A percentile compares a stretch with the other conserved stretches of the same genome.
These are phyloP conservation scores for Oscheius onirici DNA, from an alignment of 2,888 invertebrate species.

Conservation along the genomic window DNA sequence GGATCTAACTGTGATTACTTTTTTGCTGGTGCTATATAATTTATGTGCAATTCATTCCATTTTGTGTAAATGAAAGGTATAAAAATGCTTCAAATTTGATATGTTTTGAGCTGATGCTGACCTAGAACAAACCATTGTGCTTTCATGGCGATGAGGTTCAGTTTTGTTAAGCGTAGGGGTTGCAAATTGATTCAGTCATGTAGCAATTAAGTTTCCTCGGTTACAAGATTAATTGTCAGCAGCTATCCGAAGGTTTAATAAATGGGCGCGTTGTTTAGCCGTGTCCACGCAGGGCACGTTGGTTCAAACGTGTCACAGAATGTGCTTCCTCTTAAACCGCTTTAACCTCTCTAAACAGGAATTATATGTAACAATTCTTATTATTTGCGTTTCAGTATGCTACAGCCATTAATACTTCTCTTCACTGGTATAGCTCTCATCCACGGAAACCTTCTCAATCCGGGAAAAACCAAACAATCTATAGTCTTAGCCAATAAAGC, in stretches of 20 bases:
- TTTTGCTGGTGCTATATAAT: neutral
- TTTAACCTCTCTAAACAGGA: neutral
- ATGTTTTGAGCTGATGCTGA: no score
- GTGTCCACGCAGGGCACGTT: slow-evolving; percentile 3
- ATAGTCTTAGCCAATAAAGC: slow-evolving; percentile 18
- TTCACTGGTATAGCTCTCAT: neutral
- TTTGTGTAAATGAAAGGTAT: neutral
- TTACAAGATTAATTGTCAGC: neutral
- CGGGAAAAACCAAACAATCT: slow-evolving; percentile 13
- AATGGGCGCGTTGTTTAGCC: slow-evolving; percentile 15
- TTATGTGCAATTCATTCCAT: neutral
- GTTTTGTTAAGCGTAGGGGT: no score
- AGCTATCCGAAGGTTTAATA: neutral
- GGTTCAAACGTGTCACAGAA: slow-evolving; percentile 26
- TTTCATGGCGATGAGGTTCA: no score
- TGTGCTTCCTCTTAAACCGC: neutral
- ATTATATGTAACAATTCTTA: neutral
- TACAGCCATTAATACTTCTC: slow-evolving; percentile 6
- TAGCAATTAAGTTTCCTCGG: neutral
- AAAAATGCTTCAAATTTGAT: no score
- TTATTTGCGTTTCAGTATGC: neutral
- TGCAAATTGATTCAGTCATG: neutral
- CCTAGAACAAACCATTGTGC: no score
- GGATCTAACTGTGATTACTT: neutral
- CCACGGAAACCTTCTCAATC: slow-evolving; percentile 4